phyloP scores from a whole-genome alignment of 2,113 vertebrate species.

The Salvelinus fontinalis region DNA sequence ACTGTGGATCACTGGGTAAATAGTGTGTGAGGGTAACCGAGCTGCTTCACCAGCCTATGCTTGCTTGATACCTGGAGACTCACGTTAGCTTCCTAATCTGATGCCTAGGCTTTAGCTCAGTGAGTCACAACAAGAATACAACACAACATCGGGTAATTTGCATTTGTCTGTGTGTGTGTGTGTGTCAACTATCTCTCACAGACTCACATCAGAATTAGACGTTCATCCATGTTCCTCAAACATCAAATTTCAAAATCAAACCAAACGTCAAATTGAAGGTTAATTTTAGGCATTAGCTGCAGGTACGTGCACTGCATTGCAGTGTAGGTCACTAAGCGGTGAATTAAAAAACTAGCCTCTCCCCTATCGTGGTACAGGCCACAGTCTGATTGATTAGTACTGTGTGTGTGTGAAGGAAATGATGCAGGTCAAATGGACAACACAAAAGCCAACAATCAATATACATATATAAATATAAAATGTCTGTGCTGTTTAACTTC shows the following conservation, averaged over 20 bases:
- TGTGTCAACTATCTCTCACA: too few species aligned
- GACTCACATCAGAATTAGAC: too few species aligned
- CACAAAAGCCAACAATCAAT: constrained; percentile 24
- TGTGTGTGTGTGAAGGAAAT: constrained; percentile 37
- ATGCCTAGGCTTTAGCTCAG: too few species aligned
- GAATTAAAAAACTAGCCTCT: constrained; percentile 43
- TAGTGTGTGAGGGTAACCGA: not conserved
- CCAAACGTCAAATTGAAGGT: too few species aligned
- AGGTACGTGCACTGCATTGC: constrained; percentile 54
- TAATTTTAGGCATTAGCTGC: not conserved
- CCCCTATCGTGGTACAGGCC: constrained; percentile 50
- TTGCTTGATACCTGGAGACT: too few species aligned
- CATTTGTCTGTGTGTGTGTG: not conserved
- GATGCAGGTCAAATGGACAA: constrained; percentile 32
- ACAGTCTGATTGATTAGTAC: constrained; percentile 58
- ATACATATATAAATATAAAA: constrained; percentile 14
- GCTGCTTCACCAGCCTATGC: not conserved
- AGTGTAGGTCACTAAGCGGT: constrained; percentile 54
- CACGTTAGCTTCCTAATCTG: too few species aligned
- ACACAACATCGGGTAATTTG: too few species aligned
- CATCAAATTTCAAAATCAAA: too few species aligned
- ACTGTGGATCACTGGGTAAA: not conserved
- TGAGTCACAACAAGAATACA: too few species aligned
- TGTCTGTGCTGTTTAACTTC: constrained; percentile 27
- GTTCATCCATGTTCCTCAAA: not conserved